A percentile compares a stretch with the other conserved stretches of the same genome.
Conservation (phyloP, 2,888 invertebrate species). For the Slavum lentiscoides region DNA sequence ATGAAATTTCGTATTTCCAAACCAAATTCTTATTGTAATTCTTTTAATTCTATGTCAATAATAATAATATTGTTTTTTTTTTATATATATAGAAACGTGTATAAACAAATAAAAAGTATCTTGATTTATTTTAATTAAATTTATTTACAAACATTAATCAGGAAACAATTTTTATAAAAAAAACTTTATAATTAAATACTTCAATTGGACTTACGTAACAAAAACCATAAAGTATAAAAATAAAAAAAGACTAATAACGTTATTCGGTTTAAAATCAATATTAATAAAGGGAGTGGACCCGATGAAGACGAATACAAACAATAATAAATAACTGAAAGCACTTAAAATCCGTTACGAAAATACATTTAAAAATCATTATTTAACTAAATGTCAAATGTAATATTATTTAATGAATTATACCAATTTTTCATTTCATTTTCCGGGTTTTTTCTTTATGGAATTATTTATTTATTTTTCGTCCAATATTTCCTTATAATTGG, state of each 20-base stretch:
- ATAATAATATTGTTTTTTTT: too few relatives aligned
- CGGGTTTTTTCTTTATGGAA: background rate
- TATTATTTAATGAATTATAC: constrained; percentile 16
- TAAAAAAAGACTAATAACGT: background rate
- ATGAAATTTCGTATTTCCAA: too few relatives aligned
- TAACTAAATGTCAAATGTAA: constrained; percentile 11
- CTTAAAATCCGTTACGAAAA: constrained; percentile 29
- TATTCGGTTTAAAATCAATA: constrained; percentile 20
- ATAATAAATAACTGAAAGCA: constrained; percentile 17
- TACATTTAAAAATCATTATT: background rate
- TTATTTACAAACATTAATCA: too few relatives aligned
- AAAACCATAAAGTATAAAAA: background rate
- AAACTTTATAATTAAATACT: background rate
- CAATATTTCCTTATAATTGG: background rate
- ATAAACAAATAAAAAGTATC: too few relatives aligned
- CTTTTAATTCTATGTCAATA: too few relatives aligned
- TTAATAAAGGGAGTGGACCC: background rate
- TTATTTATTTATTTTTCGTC: too few relatives aligned
- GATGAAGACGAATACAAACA: constrained; percentile 8
- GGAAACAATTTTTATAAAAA: background rate
- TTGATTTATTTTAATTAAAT: too few relatives aligned
- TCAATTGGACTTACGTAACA: background rate
- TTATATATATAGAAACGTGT: too few relatives aligned
- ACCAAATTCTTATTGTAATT: too few relatives aligned
- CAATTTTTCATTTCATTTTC: constrained; percentile 6